Evolutionary conservation across 1,140 invertebrate species (phyloP).

Genomic region (Mactra quadrangularis): DNA sequence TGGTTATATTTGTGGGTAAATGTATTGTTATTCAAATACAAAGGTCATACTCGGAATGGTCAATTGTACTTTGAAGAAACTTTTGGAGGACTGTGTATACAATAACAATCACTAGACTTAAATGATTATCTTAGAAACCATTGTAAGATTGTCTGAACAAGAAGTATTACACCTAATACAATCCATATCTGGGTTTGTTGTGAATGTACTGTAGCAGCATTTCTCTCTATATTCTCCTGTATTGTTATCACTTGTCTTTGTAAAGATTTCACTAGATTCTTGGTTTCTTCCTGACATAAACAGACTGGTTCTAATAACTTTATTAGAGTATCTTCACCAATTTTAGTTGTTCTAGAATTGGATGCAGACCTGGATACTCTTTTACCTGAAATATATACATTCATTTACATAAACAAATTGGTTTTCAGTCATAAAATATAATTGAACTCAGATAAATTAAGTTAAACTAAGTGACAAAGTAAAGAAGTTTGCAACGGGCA

Average conservation of each 20-base stretch:
- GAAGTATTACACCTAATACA: conserved; percentile 72
- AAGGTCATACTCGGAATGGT: no score
- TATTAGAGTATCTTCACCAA: conserved; percentile 66
- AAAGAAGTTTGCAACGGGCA: no score
- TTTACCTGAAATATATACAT: conserved; percentile 60
- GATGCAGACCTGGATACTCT: conserved; percentile 62
- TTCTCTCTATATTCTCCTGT: conserved; percentile 33
- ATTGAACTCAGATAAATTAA: no score
- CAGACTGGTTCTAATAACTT: conserved; percentile 72
- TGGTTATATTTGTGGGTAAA: no score
- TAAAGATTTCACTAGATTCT: conserved; percentile 62
- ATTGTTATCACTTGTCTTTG: conserved; percentile 66
- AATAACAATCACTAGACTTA: no score
- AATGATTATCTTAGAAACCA: conserved; percentile 73
- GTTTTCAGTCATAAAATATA: no score
- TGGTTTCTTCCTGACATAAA: conserved; percentile 72
- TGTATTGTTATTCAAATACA: no score
- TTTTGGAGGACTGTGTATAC: no score
- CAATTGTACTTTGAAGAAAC: no score
- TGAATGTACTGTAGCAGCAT: neutral
- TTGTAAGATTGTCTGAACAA: conserved; percentile 76
- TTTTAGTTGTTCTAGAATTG: conserved; percentile 39
- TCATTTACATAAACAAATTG: no score
- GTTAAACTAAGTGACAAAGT: no score
- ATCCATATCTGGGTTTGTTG: conserved; percentile 69